A percentile compares a stretch with the other conserved stretches of the same genome.
phyloP scores from a whole-genome alignment of 2,113 vertebrate species.

The Accipiter cooperii region DNA sequence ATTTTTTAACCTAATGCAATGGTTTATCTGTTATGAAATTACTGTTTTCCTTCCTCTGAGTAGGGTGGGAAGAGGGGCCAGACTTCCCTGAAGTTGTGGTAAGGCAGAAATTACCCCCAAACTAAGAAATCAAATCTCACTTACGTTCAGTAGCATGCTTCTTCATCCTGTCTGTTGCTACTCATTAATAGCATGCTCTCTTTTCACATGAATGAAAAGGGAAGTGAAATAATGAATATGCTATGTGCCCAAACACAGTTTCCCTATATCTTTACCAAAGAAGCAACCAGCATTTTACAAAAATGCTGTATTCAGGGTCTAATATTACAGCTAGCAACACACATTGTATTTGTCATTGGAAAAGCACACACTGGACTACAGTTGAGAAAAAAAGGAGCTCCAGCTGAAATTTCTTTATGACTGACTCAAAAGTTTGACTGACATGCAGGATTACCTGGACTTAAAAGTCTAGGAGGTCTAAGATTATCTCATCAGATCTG shows the following conservation, averaged over 20 bases:
- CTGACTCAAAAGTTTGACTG: neutral
- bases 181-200: neutral
- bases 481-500: neutral
- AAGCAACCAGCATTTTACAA: neutral
- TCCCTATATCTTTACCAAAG: neutral
- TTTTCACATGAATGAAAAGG: neutral
- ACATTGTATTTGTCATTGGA: neutral
- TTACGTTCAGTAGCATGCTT: neutral
- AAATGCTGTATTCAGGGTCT: neutral
- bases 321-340: neutral
- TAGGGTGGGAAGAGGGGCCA: neutral
- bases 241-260: neutral
- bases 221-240: neutral
- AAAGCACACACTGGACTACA: neutral
- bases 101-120: neutral
- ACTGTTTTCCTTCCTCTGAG: neutral
- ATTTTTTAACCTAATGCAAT: neutral
- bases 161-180: neutral
- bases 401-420: neutral
- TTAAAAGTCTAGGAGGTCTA: neutral
- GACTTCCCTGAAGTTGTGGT: neutral
- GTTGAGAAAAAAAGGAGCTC: neutral
- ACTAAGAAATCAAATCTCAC: neutral
- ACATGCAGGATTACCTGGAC: neutral
- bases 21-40: neutral